A percentile compares a stretch with the other conserved stretches of the same genome.
Conservation (phyloP, 2,888 invertebrate species). For the Ochlodes sylvanus region DNA sequence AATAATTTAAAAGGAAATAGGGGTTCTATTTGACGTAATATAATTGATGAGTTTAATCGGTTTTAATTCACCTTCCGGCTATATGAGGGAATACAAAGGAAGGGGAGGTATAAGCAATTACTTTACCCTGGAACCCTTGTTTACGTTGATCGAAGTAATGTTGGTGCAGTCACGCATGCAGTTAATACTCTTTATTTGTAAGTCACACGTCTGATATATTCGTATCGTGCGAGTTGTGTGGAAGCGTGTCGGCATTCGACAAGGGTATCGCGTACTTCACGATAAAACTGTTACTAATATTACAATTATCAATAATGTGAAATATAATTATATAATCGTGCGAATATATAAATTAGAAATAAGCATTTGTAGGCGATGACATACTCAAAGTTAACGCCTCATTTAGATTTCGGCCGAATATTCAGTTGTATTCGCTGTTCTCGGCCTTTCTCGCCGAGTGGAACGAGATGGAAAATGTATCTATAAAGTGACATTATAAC, state of each 20-base stretch:
- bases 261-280: neutral
- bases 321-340: too few species aligned
- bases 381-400: too few species aligned
- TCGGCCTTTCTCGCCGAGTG: too few species aligned
- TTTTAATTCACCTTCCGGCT: neutral
- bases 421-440: too few species aligned
- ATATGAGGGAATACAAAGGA: neutral
- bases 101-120: slow-evolving; percentile 8
- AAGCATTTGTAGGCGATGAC: too few species aligned
- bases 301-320: too few species aligned
- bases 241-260: neutral
- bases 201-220: neutral
- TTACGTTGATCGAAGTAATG: slow-evolving; percentile 6
- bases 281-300: neutral
- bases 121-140: slow-evolving; percentile 11
- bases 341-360: too few species aligned
- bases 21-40: neutral
- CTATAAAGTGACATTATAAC: too few species aligned
- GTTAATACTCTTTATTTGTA: slow-evolving; percentile 12
- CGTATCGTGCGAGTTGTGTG: neutral
- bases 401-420: too few species aligned
- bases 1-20: too few species aligned
- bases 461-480: too few species aligned
- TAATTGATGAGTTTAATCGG: neutral
- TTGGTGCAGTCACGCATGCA: slow-evolving; percentile 13